These are phyloP conservation scores for Drosophila paracracens DNA, from an alignment of 2,888 invertebrate genomes.

Conservation along the genomic window DNA sequence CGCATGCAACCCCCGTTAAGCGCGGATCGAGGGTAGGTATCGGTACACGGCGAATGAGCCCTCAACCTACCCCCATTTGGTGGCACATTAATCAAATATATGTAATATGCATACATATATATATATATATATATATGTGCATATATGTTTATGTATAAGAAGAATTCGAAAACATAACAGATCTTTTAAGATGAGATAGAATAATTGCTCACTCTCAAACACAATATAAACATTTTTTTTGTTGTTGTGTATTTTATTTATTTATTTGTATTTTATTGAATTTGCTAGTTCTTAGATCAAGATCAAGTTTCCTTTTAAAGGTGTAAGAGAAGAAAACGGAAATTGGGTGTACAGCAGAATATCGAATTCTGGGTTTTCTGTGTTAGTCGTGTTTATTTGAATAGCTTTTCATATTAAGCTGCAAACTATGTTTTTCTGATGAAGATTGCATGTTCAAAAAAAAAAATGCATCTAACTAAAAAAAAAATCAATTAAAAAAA, in stretches of 20 bases:
- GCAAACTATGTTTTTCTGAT: neutral
- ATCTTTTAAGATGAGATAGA: neutral
- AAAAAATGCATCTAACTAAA: neutral
- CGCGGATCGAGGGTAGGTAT: conserved; percentile 8
- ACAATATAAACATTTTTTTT: neutral
- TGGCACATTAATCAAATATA: conserved; percentile 23
- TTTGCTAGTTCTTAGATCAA: neutral
- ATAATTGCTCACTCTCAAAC: neutral
- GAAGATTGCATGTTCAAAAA: neutral
- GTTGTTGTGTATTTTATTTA: neutral
- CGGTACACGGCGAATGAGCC: conserved; percentile 40
- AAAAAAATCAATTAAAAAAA: neutral
- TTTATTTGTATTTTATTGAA: neutral
- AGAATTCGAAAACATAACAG: neutral
- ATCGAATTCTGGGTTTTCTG: neutral
- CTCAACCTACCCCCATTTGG: conserved; percentile 35
- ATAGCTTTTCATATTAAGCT: neutral
- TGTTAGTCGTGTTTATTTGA: neutral
- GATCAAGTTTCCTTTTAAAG: neutral
- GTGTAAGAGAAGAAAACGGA: neutral
- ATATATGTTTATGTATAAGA: neutral
- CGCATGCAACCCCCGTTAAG: conserved; percentile 27
- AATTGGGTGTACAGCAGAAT: neutral
- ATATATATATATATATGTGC: neutral
- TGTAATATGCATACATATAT: neutral